Conservation (phyloP, 64 coral and sea anemone genomes). For the Trachythela sp. region DNA sequence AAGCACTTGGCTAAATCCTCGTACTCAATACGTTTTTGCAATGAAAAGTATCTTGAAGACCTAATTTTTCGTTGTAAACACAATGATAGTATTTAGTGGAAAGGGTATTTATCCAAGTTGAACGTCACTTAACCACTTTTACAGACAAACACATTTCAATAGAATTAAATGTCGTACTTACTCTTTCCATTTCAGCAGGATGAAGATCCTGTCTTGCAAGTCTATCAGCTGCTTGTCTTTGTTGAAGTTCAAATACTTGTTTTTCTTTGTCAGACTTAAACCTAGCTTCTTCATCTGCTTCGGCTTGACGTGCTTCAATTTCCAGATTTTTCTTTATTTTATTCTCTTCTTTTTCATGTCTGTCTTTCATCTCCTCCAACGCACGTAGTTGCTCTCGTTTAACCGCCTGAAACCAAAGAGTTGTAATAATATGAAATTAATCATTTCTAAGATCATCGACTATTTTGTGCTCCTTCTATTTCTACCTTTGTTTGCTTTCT, state of each 20-base stretch:
- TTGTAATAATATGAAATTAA: no score
- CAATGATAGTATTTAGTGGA: no score
- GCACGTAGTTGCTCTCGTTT: constrained; percentile 57
- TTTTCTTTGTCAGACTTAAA: background rate
- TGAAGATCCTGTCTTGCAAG: constrained; percentile 56
- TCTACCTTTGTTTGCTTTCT: no score
- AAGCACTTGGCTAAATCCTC: no score
- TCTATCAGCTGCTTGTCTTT: background rate
- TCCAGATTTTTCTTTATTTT: background rate
- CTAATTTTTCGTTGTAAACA: no score
- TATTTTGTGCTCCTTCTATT: no score
- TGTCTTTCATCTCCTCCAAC: constrained; percentile 78
- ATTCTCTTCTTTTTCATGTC: constrained; percentile 68
- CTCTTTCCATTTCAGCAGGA: constrained; percentile 63
- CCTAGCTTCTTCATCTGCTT: background rate
- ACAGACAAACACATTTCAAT: no score
- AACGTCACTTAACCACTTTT: no score
- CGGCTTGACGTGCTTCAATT: constrained; percentile 16
- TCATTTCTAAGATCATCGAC: no score
- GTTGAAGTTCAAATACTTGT: constrained; percentile 14
- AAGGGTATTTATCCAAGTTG: no score
- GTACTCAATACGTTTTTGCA: no score
- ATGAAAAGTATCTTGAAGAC: no score
- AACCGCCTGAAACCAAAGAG: background rate
- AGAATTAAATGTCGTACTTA: background rate